Base-by-base conservation (phyloP, 64 coral and sea anemone species). In the Montipora foliosa region DNA sequence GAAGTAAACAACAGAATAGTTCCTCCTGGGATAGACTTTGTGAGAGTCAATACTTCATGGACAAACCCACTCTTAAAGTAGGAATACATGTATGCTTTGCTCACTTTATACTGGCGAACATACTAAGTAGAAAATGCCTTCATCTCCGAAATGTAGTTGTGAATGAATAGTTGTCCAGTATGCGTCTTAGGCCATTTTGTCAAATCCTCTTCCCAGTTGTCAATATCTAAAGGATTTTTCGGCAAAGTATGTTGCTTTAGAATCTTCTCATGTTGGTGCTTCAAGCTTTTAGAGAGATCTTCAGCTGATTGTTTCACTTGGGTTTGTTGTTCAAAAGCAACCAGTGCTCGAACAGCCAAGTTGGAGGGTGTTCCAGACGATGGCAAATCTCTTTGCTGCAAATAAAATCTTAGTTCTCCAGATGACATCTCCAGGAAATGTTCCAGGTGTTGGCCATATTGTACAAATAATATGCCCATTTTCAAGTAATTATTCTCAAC, bases 61-160 rank as follows among this genome's bases (percentile, higher is more conserved):
- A 94, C 87, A 72, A 77, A 89, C 9, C 70, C 87, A 77, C 87
- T 89, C 62, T 94, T 90, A 16, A 94, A 84, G 17, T 89, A 78
- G 0, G 88, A 90, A 47, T 90, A 90, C 3, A 4, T 8, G 2
- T 57, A 57, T 4, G 88, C 93, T 76, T 95, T 95, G 48, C 89
- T 86, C 1, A 79, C 76, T 21, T 91, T 91, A 59, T 91, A 87
- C 47, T 91, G 89, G 11, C 82, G 81, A 71, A 95, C 48, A 47
- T 91, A 37, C 37, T 37, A 37, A 37, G 37, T 37, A 37, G 37
- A 37, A 37, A 37, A 37, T 37, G 37, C 37, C 0, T 37, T 37
- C 37, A 37, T 37, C 37, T 37, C 0, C 37, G 2, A 37, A 37
- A 2, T 37, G 37, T 37, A 37, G 37, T 37, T 37, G 37, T 37